Evolutionary conservation across 2,797 vertebrate genomes (phyloP).

Genomic region (Anabas testudineus): DNA sequence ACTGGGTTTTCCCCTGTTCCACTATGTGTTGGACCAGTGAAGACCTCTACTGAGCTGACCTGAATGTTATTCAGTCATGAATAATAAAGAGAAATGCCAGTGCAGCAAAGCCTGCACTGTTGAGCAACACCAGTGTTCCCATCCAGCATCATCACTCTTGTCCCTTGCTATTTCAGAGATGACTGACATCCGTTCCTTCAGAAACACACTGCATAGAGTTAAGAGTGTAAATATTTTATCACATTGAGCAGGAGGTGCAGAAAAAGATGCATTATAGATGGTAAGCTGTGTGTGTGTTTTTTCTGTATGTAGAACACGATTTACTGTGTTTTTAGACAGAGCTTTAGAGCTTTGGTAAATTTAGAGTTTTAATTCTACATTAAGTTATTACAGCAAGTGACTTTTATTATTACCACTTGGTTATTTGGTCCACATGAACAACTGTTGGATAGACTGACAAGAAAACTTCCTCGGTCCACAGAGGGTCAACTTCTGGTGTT

Average conservation of each 20-base stretch:
- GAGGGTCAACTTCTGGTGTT: no score
- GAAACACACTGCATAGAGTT: constrained; percentile 24
- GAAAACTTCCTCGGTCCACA: no score
- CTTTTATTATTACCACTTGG: no score
- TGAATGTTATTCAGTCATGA: constrained; percentile 32
- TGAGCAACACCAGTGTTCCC: background rate
- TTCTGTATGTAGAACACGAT: constrained; percentile 26
- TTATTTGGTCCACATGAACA: no score
- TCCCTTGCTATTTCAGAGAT: constrained; percentile 49
- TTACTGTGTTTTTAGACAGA: constrained; percentile 8
- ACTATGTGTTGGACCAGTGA: background rate
- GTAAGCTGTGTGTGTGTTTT: constrained; percentile 16
- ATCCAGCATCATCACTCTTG: constrained; percentile 17
- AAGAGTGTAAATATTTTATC: constrained; percentile 66
- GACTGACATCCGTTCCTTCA: constrained; percentile 45
- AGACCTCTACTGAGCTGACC: constrained; percentile 15
- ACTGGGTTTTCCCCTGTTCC: background rate
- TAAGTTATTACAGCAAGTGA: no score
- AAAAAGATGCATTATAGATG: constrained; percentile 51
- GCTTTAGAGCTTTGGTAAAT: no score
- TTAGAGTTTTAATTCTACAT: no score
- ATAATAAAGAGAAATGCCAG: constrained; percentile 47
- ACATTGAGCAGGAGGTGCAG: constrained; percentile 38
- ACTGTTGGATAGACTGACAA: no score
- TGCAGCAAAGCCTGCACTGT: background rate